Conservation (phyloP, 2,888 invertebrate genomes). For the Pristionchus arcanus region DNA sequence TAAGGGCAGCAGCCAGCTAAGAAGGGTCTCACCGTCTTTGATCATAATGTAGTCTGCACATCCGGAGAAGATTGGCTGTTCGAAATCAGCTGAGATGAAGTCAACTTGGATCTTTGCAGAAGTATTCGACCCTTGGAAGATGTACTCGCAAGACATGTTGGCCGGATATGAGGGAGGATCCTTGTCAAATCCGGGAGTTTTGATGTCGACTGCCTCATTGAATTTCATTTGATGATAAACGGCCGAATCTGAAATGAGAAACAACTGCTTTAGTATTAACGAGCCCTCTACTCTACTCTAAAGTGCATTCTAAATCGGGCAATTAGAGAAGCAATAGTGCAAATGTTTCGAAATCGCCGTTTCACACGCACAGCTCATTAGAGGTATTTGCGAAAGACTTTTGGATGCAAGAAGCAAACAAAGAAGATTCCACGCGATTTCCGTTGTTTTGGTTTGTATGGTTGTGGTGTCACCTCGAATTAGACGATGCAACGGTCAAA, state of each 20-base stretch:
- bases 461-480: background rate
- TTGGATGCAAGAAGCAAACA: background rate
- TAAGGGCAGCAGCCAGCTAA: too few species aligned
- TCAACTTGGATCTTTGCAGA: background rate
- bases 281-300: background rate
- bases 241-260: conserved; percentile 23
- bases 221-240: conserved; percentile 40
- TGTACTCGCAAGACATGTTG: conserved; percentile 51
- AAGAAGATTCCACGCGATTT: conserved; percentile 1
- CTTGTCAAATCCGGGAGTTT: conserved; percentile 27
- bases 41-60: conserved; percentile 48
- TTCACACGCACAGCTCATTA: background rate
- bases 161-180: background rate
- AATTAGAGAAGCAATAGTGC: background rate
- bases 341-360: conserved; percentile 26
- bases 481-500: conserved; percentile 10
- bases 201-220: background rate
- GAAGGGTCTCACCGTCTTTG: conserved; percentile 47
- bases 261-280: background rate
- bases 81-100: conserved; percentile 37
- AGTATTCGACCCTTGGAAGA: conserved; percentile 37
- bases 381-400: background rate
- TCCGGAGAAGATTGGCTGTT: conserved; percentile 39
- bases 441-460: background rate
- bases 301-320: background rate